These are phyloP conservation scores for Pseudomyrmex concolor DNA, from an alignment of 1,140 invertebrate genomes.

Conservation along the genomic window DNA sequence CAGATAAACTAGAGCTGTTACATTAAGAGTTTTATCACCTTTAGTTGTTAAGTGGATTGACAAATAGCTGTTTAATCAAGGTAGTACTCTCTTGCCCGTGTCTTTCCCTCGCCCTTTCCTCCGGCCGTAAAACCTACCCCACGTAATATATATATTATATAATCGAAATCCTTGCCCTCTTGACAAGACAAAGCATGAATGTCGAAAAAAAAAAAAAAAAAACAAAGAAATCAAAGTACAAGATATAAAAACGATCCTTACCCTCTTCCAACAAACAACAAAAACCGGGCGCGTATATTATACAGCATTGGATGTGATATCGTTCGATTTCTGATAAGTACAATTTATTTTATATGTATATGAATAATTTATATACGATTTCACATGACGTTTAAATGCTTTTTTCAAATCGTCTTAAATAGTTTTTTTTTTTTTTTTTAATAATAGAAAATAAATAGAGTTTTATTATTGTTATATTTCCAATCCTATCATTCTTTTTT, in stretches of 20 bases:
- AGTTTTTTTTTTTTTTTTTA: neutral
- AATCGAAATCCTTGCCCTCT: conserved; percentile 60
- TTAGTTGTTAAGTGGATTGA: conserved; percentile 68
- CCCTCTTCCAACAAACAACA: neutral
- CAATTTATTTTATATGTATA: neutral
- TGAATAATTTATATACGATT: neutral
- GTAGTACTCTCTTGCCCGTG: conserved; percentile 63
- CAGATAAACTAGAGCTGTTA: conserved; percentile 64
- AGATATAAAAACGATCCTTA: neutral
- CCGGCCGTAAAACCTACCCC: conserved; percentile 57
- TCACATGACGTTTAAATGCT: too few species aligned
- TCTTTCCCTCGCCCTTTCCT: conserved; percentile 37
- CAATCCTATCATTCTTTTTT: neutral
- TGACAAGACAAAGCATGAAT: conserved; percentile 72
- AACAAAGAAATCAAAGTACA: conserved; percentile 57
- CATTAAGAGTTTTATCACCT: conserved; percentile 48
- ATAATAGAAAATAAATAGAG: neutral
- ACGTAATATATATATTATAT: conserved; percentile 57
- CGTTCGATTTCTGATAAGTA: too few species aligned
- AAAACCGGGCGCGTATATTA: conserved; percentile 38
- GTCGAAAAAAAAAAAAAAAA: conserved; percentile 55
- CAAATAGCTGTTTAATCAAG: conserved; percentile 63
- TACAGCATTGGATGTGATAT: conserved; percentile 3
- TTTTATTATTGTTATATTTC: too few species aligned
- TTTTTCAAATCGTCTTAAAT: neutral